Percentiles rank a stretch among this genome's conserved stretches.
phyloP scores from a whole-genome alignment of 2,888 invertebrate genomes.

The Epinotia bilunana region DNA sequence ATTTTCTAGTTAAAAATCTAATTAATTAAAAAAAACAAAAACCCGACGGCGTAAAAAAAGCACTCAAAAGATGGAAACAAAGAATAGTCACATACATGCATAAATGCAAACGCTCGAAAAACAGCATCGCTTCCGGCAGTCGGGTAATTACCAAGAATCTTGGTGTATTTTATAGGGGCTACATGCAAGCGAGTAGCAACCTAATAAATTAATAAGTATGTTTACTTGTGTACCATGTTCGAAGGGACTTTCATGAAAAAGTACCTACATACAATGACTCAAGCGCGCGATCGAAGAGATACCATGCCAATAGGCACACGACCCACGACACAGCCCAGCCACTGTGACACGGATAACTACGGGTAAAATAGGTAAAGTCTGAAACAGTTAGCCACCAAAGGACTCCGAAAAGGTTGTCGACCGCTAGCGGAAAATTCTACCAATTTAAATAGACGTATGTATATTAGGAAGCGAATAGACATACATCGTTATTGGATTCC shows the following conservation, averaged over 20 bases:
- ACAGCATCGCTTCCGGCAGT: too few relatives aligned
- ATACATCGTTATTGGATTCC: neutral
- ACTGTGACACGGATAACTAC: conserved; percentile 12
- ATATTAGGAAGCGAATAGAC: neutral
- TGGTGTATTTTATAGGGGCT: too few relatives aligned
- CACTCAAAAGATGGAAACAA: too few relatives aligned
- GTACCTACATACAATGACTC: neutral
- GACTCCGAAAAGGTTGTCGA: conserved; percentile 13
- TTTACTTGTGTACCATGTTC: neutral
- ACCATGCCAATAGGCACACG: neutral
- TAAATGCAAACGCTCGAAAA: too few relatives aligned
- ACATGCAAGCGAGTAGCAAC: too few relatives aligned
- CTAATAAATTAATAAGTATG: too few relatives aligned
- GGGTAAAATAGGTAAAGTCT: conserved; percentile 17
- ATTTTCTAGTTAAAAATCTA: too few relatives aligned
- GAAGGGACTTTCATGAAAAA: neutral
- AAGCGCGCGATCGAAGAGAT: neutral
- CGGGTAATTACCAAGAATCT: too few relatives aligned
- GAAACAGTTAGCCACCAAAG: conserved; percentile 24
- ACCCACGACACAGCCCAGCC: too few relatives aligned
- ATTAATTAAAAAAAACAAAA: too few relatives aligned
- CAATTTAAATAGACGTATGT: neutral
- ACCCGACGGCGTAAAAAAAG: too few relatives aligned
- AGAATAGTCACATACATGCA: too few relatives aligned
- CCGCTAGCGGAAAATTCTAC: conserved; percentile 1